phyloP scores from a whole-genome alignment of 2,888 invertebrate species.

The Caenorhabditis wallacei region DNA sequence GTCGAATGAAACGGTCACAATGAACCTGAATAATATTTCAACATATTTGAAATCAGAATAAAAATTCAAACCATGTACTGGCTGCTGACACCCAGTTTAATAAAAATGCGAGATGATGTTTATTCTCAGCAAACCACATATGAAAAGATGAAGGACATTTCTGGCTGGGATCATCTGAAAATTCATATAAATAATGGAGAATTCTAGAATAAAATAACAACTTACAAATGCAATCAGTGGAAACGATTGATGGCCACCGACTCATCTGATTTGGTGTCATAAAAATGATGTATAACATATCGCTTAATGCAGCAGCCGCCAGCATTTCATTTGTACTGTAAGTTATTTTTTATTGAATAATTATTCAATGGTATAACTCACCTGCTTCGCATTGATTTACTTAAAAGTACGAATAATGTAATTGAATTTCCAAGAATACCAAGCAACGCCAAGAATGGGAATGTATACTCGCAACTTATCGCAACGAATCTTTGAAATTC shows the following conservation, averaged over 20 bases:
- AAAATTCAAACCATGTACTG: slow-evolving; percentile 70
- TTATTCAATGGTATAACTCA: too few relatives aligned
- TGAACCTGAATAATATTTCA: slow-evolving; percentile 75
- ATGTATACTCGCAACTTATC: slow-evolving; percentile 66
- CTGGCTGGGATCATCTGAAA: slow-evolving; percentile 29
- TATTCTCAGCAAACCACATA: slow-evolving; percentile 66
- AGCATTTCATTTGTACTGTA: slow-evolving; percentile 74
- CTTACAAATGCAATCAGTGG: slow-evolving; percentile 19
- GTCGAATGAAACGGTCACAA: slow-evolving; percentile 75
- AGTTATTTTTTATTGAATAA: too few relatives aligned
- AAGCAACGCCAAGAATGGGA: slow-evolving; percentile 66
- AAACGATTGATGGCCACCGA: slow-evolving; percentile 42
- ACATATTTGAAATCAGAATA: neutral
- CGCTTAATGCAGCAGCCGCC: slow-evolving; percentile 71
- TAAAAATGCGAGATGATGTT: slow-evolving; percentile 71
- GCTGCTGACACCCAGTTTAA: slow-evolving; percentile 73
- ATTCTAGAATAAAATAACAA: slow-evolving; percentile 4
- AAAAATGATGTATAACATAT: slow-evolving; percentile 71
- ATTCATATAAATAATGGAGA: too few relatives aligned
- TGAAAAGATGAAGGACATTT: slow-evolving; percentile 50
- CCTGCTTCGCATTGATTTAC: slow-evolving; percentile 74
- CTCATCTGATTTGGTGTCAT: slow-evolving; percentile 74
- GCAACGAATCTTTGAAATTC: slow-evolving; percentile 43
- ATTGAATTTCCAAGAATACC: slow-evolving; percentile 74
- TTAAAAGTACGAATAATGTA: slow-evolving; percentile 71